phyloP scores from a whole-genome alignment of 2,113 vertebrate genomes.

The Caretta caretta region DNA sequence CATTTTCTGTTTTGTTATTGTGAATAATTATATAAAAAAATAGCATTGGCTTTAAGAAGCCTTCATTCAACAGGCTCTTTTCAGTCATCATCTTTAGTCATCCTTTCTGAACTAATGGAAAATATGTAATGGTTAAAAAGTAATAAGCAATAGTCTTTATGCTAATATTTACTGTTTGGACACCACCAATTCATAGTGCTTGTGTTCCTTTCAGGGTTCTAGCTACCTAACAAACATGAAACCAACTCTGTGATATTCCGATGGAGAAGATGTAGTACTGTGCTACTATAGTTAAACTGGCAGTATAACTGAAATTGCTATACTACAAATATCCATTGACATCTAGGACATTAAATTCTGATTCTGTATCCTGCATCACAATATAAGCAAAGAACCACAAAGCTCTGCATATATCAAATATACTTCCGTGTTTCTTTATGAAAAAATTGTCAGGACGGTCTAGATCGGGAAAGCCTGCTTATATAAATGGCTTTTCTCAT shows the following conservation, averaged over 20 bases:
- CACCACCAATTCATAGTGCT: conserved; percentile 76
- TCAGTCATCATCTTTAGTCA: conserved; percentile 46
- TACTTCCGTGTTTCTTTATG: not conserved
- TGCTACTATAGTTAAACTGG: conserved; percentile 73
- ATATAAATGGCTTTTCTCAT: not conserved
- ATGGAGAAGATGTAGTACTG: conserved; percentile 65
- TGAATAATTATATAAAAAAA: conserved; percentile 69
- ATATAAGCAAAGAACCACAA: not conserved
- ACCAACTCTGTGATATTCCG: conserved; percentile 78
- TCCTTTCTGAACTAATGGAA: conserved; percentile 60
- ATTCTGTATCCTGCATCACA: not conserved
- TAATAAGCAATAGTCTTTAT: conserved; percentile 66
- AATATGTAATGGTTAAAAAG: conserved; percentile 64
- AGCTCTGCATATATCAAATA: not conserved
- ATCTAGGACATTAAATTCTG: not conserved
- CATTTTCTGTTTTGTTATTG: conserved; percentile 48
- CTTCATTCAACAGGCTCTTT: conserved; percentile 39
- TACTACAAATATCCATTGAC: conserved; percentile 32
- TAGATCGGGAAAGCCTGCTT: not conserved
- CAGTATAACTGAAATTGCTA: conserved; percentile 54
- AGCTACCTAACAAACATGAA: conserved; percentile 88
- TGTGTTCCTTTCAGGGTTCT: conserved; percentile 71
- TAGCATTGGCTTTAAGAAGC: conserved; percentile 53
- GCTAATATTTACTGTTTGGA: conserved; percentile 71
- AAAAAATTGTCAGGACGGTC: not conserved